Conservation (phyloP, 37 sponge, comb jelly and placozoan genomes). For the Dysidea cf. avara region DNA sequence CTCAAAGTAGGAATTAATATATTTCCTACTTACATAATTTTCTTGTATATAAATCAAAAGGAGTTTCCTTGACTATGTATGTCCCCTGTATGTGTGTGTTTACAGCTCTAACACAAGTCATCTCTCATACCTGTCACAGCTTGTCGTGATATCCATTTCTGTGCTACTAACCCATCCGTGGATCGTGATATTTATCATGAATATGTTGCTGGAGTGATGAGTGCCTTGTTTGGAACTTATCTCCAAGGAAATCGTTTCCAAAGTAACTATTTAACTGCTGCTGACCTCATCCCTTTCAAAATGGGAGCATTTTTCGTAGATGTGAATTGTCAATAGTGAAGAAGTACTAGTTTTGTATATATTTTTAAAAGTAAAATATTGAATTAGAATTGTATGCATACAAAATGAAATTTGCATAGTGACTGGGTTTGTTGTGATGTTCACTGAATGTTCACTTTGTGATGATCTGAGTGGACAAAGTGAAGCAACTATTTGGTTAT, state of each 20-base stretch:
- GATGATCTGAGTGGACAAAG: too few relatives aligned
- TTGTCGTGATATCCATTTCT: constrained; percentile 46
- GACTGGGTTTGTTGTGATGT: too few relatives aligned
- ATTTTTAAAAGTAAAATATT: too few relatives aligned
- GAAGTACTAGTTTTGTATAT: too few relatives aligned
- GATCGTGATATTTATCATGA: constrained; percentile 46
- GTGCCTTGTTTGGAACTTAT: constrained; percentile 48
- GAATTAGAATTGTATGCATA: too few relatives aligned
- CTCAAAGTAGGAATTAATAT: too few relatives aligned
- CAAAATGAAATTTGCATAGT: too few relatives aligned
- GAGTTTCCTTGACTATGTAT: not conserved
- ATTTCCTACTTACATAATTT: too few relatives aligned
- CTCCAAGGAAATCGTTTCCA: constrained; percentile 44
- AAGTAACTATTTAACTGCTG: constrained; percentile 28
- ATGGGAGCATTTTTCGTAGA: constrained; percentile 29
- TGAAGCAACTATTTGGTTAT: too few relatives aligned
- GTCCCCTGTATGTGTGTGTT: not conserved
- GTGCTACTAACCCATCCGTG: constrained; percentile 35
- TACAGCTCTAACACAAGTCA: not conserved
- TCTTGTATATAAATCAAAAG: not conserved
- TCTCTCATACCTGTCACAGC: constrained; percentile 11
- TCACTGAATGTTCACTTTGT: too few relatives aligned
- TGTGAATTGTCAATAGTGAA: constrained; percentile 28
- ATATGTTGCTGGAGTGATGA: constrained; percentile 50
- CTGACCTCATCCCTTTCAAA: constrained; percentile 39